Evolutionary conservation across 1,140 invertebrate species (phyloP), one percentile per base, ranked within the genome.

Genomic region (Pogonognathellus flavescens): DNA sequence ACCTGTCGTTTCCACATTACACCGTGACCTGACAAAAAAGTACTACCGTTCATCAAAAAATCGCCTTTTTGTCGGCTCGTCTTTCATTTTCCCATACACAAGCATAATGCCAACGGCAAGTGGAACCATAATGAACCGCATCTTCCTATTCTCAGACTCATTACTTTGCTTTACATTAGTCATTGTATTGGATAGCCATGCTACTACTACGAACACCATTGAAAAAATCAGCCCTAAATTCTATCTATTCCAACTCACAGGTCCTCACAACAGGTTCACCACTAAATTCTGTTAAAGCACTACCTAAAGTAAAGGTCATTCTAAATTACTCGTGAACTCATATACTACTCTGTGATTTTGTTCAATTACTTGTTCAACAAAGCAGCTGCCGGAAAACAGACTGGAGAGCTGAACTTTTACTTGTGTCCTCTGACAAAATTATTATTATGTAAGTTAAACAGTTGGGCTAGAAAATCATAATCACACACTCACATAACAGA

Each of bases 1-100:
- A 87, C 83, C 86, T 87, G 86, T 87, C 86, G 25, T 87, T 87
- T 87, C 84, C 86, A 87, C 86, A 87, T 87, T 87, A 87, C 57
- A 87, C 55, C 86, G 86, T 87, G 83, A 87, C 83, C 86, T 87
- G 80, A 87, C 86, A 85, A 87, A 87, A 86, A 87, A 87, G 85
- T 76, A 84, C 83, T 85, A 66, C 83, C 86, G 86, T 87, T 87
- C 86, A 83, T 87, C 82, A 86, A 86, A 86, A 86, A 86, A 86
- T 86, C 85, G 70, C 66, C 81, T 83, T 86, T 83, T 83, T 86
- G 81, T 83, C 85, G 81, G 81, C 81, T 52, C 59, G n/a, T 84
- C 66, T 84, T 84, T 84, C 59, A 72, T 84, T 84, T 84, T 84
- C 70, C 83, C 83, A 72, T 76, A 52, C 70, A 76, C 31, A 76